phyloP scores from a whole-genome alignment of 2,113 vertebrate genomes.

The Atrichornis clamosus region DNA sequence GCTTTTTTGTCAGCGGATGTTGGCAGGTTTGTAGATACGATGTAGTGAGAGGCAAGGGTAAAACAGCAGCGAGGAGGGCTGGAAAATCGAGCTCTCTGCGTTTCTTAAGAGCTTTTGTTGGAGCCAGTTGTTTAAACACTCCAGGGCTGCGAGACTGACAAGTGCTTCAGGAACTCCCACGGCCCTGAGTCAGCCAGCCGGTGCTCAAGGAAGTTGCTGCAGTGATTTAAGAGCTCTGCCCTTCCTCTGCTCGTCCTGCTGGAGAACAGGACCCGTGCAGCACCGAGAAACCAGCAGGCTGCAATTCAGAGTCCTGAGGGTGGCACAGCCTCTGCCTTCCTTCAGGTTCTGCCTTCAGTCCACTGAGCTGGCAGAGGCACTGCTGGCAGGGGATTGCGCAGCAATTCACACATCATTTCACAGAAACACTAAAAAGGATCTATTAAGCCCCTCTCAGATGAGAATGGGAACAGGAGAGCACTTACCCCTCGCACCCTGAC shows the following conservation, averaged over 20 bases:
- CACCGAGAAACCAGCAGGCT: neutral
- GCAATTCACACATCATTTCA: constrained; percentile 55
- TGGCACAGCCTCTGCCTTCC: neutral
- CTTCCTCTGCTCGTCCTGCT: neutral
- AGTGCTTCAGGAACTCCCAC: neutral
- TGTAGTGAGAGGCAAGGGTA: neutral
- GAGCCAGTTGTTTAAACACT: neutral
- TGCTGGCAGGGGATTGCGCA: constrained; percentile 4
- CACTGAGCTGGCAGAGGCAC: neutral
- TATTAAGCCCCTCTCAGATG: neutral
- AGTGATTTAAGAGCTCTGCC: neutral
- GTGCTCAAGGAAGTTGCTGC: neutral
- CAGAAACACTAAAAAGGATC: constrained; percentile 5
- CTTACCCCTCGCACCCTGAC: neutral
- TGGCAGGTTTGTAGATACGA: neutral
- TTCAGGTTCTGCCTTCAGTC: neutral
- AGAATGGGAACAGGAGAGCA: neutral
- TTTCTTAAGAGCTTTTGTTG: constrained; percentile 9
- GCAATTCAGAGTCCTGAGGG: neutral
- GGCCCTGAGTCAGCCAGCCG: neutral
- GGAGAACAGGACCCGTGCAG: neutral
- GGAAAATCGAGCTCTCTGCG: neutral
- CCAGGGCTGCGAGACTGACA: neutral
- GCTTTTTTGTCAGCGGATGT: neutral
- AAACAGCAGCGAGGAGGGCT: neutral